Conservation (phyloP, 2,113 vertebrate genomes). For the Microcebus jonahi region DNA sequence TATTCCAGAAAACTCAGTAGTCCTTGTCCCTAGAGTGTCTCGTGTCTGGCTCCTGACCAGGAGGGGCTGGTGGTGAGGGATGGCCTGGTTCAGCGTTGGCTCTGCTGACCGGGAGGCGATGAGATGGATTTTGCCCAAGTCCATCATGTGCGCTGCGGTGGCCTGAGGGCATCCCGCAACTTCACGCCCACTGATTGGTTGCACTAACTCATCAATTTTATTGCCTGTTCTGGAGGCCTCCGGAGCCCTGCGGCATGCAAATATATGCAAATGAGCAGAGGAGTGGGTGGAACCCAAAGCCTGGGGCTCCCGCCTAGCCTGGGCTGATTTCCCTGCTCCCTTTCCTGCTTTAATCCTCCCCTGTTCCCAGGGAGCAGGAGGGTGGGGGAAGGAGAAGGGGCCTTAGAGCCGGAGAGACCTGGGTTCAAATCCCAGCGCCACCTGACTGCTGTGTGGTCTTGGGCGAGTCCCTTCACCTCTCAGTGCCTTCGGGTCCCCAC, state of each 20-base stretch:
- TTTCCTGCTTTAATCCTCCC: background rate
- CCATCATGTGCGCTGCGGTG: background rate
- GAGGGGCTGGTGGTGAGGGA: background rate
- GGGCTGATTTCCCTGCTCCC: background rate
- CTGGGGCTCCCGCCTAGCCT: background rate
- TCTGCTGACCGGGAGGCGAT: background rate
- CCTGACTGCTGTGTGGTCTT: background rate
- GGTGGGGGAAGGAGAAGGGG: background rate
- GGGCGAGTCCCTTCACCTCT: background rate
- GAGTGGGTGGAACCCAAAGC: background rate
- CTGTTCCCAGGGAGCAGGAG: background rate
- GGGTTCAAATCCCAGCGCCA: background rate
- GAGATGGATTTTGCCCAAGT: background rate
- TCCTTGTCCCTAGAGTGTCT: background rate
- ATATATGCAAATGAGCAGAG: conserved; percentile 29
- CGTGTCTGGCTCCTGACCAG: background rate
- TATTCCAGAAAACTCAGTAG: background rate
- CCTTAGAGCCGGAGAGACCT: background rate
- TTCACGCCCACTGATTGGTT: background rate
- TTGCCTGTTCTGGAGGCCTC: background rate
- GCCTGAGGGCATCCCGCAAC: background rate
- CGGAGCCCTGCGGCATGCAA: background rate
- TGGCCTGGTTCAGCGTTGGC: background rate
- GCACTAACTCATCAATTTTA: conserved; percentile 54
- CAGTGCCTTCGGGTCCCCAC: background rate